phyloP scores from a whole-genome alignment of 2,888 invertebrate genomes.

The Creontiades dilutus region DNA sequence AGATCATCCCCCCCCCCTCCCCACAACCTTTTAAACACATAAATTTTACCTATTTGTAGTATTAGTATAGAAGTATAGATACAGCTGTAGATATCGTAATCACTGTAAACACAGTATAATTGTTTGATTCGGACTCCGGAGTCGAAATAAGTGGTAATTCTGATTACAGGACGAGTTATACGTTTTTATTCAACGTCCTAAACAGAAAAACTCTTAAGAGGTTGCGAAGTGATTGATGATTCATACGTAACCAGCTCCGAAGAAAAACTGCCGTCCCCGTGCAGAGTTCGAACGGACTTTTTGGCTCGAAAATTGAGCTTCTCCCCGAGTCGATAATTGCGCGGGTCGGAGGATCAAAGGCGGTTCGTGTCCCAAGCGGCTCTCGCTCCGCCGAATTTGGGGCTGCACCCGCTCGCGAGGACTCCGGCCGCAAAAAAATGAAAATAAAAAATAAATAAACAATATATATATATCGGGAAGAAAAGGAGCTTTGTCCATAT shows the following conservation, averaged over 20 bases:
- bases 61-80: too few relatives aligned
- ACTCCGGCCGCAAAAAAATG: slow-evolving; percentile 1
- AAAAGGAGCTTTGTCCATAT: not conserved
- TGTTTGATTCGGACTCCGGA: too few relatives aligned
- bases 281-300: not conserved
- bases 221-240: slow-evolving; percentile 25
- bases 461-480: not conserved
- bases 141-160: too few relatives aligned
- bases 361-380: not conserved
- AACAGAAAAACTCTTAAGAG: not conserved
- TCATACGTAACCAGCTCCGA: not conserved
- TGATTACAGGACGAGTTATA: too few relatives aligned
- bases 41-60: too few relatives aligned
- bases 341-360: not conserved
- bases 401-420: not conserved
- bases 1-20: too few relatives aligned
- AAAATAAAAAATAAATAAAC: too few relatives aligned
- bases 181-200: too few relatives aligned
- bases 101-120: too few relatives aligned
- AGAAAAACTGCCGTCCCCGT: not conserved
- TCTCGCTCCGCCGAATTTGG: slow-evolving; percentile 6
- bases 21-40: too few relatives aligned
- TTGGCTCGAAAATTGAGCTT: slow-evolving; percentile 33
- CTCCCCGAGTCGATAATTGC: slow-evolving; percentile 5
- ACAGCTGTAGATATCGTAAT: too few relatives aligned